Base-by-base conservation (phyloP, 2,888 invertebrate genomes). In the Dichetophora obliterata region DNA sequence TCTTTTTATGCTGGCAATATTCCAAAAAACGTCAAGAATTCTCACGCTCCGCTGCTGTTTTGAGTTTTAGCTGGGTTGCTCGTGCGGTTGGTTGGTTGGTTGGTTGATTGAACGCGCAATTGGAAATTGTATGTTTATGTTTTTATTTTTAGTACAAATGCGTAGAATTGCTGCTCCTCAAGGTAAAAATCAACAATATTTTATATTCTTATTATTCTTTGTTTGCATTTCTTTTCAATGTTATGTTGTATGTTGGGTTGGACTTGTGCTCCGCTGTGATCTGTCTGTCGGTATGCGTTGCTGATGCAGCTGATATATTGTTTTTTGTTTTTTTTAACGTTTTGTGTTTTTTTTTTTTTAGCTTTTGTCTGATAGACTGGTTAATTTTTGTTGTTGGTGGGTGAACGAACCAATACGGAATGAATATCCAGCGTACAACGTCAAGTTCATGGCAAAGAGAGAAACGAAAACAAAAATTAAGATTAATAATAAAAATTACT, bases 361-460 rank as follows among this genome's bases (percentile, higher is more conserved):
- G 52, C 68, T 75, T 37, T 71, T 61, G 71, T 57, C 57, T 43
- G 68, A 65, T n/a, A 70, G 75, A 63, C 72, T 71, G 61, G 69
- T 74, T 72, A 57, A 48, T 65, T 50, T 34, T 66, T 59, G 50
- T 52, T 63, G 71, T 59, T 61, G 74, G 73, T 66, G 72, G 72
- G 77, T 79, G 77, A 79, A 79, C 76, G 79, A 79, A 79, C 79
- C 61, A 73, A 52, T 50, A 57, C 43, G 43, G 59, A 76, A 59
- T 68, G 59, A 81, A 83, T 82, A 78, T 84, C 84, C 84, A 85
- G 85, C 84, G 82, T 85, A 80, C 85, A 84, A 81, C 84, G 81
- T 84, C 85, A 84, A 85, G 84, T 85, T 84, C 85, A 85, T 75
- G 73, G 74, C n/a, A 27, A 59, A 43, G 37, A 43, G 43, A 27